phyloP scores from a whole-genome alignment of 2,888 invertebrate genomes.

The Rhogogaster chlorosoma region DNA sequence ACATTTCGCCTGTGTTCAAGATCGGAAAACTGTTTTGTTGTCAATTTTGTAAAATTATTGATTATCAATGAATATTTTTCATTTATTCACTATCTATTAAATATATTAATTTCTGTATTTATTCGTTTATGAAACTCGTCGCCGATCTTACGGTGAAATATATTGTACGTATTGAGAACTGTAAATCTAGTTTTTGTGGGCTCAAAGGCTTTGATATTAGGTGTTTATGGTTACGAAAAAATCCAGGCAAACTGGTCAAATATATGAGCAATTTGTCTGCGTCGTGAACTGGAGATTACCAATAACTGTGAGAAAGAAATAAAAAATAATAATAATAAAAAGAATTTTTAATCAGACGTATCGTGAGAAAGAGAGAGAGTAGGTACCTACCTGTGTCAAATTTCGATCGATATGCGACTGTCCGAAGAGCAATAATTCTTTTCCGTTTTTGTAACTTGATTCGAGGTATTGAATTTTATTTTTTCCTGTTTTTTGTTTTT shows the following conservation, averaged over 20 bases:
- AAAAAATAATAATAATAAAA: not conserved
- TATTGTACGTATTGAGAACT: not conserved
- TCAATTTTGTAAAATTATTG: too few relatives aligned
- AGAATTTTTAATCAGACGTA: not conserved
- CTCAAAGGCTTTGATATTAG: not conserved
- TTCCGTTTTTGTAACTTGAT: not conserved
- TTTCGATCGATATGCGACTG: conserved; percentile 10
- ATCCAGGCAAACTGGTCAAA: not conserved
- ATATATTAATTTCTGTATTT: not conserved
- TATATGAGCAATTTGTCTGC: not conserved
- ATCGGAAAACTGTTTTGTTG: too few relatives aligned
- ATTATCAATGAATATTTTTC: not conserved
- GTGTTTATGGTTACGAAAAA: not conserved
- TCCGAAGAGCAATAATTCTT: conserved; percentile 13
- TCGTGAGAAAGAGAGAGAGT: too few relatives aligned
- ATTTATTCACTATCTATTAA: not conserved
- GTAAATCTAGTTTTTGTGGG: not conserved
- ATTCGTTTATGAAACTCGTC: not conserved
- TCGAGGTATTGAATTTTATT: not conserved
- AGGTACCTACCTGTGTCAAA: not conserved
- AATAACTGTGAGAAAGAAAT: not conserved
- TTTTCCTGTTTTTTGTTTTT: not conserved
- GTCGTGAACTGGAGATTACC: not conserved
- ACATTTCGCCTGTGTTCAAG: too few relatives aligned
- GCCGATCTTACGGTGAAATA: not conserved